Conservation (phyloP, 2,113 vertebrate species). For the Prietella phreatophila region DNA sequence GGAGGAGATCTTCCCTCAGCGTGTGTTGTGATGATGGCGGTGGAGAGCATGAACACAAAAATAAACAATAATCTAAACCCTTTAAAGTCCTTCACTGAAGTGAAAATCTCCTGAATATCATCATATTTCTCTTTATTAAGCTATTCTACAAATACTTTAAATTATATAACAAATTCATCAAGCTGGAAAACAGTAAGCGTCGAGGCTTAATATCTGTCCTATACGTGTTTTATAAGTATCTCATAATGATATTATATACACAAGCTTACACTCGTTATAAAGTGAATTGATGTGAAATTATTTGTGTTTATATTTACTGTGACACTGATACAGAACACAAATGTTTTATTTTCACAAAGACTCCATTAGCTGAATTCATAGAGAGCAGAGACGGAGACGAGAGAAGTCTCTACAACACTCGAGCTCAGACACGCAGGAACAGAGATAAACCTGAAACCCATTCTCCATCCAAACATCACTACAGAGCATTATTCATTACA, state of each 20-base stretch:
- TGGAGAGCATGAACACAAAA: background rate
- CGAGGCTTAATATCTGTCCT: too few species aligned
- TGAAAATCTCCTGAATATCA: too few species aligned
- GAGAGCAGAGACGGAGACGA: slow-evolving; percentile 2
- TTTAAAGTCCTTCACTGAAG: background rate
- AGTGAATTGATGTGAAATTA: too few species aligned
- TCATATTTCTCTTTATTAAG: too few species aligned
- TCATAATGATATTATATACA: too few species aligned
- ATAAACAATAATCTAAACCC: background rate
- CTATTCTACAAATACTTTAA: too few species aligned
- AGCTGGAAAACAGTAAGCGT: too few species aligned
- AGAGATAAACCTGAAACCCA: background rate
- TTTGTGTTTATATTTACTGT: too few species aligned
- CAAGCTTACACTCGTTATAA: too few species aligned
- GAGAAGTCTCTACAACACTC: background rate
- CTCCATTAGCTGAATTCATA: slow-evolving; percentile 64
- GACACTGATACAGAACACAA: background rate
- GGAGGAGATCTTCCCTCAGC: too few species aligned
- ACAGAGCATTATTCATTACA: background rate
- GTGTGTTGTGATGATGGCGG: background rate
- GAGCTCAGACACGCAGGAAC: background rate
- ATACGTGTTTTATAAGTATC: too few species aligned
- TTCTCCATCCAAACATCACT: background rate
- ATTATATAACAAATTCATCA: background rate
- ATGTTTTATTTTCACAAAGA: slow-evolving; percentile 68